A percentile compares a stretch with the other conserved stretches of the same genome.
Evolutionary conservation across 2,888 invertebrate genomes (phyloP).

Genomic region (Drosophila lutescens): DNA sequence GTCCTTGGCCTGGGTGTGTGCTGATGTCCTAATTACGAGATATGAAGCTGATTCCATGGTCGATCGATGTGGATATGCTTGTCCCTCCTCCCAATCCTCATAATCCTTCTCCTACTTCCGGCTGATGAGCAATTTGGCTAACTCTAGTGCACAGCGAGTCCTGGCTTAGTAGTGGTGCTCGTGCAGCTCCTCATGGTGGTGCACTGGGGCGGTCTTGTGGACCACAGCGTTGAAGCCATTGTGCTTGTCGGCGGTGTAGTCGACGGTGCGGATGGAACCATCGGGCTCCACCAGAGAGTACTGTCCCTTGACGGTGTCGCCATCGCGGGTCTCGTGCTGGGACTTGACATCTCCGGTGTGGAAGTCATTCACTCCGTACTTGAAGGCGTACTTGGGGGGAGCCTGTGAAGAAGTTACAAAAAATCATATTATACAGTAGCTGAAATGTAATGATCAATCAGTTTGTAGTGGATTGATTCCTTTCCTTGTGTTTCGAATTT

Average conservation of each 20-base stretch:
- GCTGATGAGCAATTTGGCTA: slow-evolving; percentile 69
- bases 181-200: slow-evolving; percentile 81
- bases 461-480: no score
- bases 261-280: slow-evolving; percentile 89
- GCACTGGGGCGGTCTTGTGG: slow-evolving; percentile 84
- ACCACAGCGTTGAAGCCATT: slow-evolving; percentile 85
- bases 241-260: slow-evolving; percentile 84
- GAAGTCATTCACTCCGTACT: slow-evolving; percentile 86
- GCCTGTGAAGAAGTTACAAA: slow-evolving; percentile 84
- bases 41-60: slow-evolving; percentile 77
- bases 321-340: slow-evolving; percentile 88
- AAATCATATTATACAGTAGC: no score
- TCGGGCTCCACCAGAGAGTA: slow-evolving; percentile 90
- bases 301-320: slow-evolving; percentile 88
- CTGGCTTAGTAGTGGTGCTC: slow-evolving; percentile 67
- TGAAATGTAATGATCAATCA: no score
- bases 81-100: slow-evolving; percentile 23
- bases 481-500: no score
- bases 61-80: slow-evolving; percentile 51
- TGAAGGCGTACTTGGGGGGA: slow-evolving; percentile 87
- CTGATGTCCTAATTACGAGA: slow-evolving; percentile 77
- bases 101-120: slow-evolving; percentile 16
- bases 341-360: slow-evolving; percentile 87
- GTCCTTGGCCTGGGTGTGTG: slow-evolving; percentile 41
- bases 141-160: slow-evolving; percentile 61